Evolutionary conservation across 2,888 invertebrate genomes (phyloP).

Genomic region (Schizaphis graminum): DNA sequence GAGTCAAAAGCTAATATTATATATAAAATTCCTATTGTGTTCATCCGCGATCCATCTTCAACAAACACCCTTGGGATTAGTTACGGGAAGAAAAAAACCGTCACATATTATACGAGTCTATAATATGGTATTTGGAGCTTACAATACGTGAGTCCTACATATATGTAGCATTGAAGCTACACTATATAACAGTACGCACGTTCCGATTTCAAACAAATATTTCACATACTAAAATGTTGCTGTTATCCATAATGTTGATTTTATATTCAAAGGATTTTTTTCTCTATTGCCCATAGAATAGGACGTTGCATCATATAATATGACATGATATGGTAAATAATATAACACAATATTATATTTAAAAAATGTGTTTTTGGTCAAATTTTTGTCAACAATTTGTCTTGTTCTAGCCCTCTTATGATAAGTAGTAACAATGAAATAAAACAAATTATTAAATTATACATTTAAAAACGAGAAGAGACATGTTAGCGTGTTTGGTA

Average conservation of each 20-base stretch:
- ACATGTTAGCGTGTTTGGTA: neutral
- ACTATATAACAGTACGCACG: neutral
- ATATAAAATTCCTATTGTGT: slow-evolving; percentile 9
- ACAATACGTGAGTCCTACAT: neutral
- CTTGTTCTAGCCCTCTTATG: neutral
- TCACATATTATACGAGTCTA: neutral
- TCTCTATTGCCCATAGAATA: neutral
- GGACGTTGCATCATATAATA: neutral
- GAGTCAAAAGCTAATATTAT: slow-evolving; percentile 9
- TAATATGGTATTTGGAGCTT: neutral
- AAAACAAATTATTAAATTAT: neutral
- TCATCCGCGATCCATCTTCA: neutral
- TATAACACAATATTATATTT: neutral
- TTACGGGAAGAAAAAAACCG: neutral
- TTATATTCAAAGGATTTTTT: neutral
- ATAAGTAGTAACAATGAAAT: neutral
- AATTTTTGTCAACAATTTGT: neutral
- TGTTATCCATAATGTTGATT: neutral
- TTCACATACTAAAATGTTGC: neutral
- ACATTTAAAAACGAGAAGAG: neutral
- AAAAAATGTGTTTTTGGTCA: neutral
- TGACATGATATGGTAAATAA: neutral
- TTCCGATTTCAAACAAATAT: neutral
- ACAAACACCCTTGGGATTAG: neutral
- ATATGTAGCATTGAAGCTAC: neutral